Percentiles rank a stretch among this genome's conserved stretches.
These are phyloP conservation scores for Tricholauxania praeusta DNA, from an alignment of 2,888 invertebrate genomes.

Conservation along the genomic window DNA sequence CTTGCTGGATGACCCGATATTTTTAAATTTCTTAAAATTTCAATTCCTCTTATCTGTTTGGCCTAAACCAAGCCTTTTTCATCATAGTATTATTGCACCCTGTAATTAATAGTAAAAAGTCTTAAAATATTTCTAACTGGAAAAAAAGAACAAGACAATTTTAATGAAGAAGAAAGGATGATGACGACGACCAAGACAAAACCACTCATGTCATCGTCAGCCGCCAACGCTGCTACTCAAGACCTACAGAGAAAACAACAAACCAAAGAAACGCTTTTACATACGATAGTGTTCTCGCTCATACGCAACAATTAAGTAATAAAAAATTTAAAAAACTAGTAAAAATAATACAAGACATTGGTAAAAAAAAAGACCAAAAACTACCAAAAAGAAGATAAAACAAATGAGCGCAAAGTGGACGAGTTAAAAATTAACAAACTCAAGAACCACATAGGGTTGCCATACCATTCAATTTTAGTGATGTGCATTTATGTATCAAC, in stretches of 20 bases:
- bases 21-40: no score
- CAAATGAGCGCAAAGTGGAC: not conserved
- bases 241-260: constrained; percentile 8
- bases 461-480: no score
- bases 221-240: not conserved
- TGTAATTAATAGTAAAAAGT: not conserved
- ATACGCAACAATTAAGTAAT: constrained; percentile 1
- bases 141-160: constrained; percentile 7
- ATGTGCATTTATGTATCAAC: no score
- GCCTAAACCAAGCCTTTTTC: not conserved
- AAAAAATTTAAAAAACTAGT: not conserved
- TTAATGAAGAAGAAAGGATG: constrained; percentile 8
- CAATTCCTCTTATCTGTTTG: no score
- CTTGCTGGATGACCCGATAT: no score
- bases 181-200: constrained; percentile 21
- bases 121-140: constrained; percentile 1
- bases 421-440: not conserved
- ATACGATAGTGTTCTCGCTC: constrained; percentile 13
- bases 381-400: constrained; percentile 2
- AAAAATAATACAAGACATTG: not conserved
- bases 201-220: constrained; percentile 17
- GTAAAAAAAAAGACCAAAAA: not conserved
- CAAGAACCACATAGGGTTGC: not conserved
- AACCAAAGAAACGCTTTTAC: constrained; percentile 22
- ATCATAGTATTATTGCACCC: not conserved